These are phyloP conservation scores for Drosophila sordidula DNA, from an alignment of 2,888 invertebrate genomes.

Conservation along the genomic window DNA sequence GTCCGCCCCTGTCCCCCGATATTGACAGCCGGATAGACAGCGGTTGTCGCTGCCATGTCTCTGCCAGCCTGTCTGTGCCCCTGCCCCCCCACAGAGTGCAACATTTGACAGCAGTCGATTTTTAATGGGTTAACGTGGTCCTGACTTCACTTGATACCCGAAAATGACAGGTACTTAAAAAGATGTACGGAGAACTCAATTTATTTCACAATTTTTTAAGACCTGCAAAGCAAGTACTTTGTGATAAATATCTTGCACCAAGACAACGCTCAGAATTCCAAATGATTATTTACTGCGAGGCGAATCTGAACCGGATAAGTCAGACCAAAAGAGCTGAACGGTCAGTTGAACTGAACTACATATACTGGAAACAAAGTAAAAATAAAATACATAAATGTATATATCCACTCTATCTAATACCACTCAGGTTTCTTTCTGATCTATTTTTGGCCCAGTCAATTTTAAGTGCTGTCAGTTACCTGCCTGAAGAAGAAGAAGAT, in stretches of 20 bases:
- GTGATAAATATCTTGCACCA: no score
- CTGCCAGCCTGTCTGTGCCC: slow-evolving; percentile 1
- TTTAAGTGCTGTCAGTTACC: slow-evolving; percentile 23
- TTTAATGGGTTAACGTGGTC: slow-evolving; percentile 25
- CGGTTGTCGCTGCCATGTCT: slow-evolving; percentile 39
- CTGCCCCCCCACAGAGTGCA: slow-evolving; percentile 37
- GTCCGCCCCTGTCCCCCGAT: slow-evolving; percentile 39
- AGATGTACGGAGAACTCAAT: background rate
- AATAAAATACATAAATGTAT: no score
- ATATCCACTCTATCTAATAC: no score
- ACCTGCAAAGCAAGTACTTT: no score
- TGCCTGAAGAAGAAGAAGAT: slow-evolving; percentile 25
- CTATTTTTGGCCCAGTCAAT: slow-evolving; percentile 10
- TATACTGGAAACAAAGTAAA: no score
- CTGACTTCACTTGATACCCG: background rate
- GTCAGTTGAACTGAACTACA: no score
- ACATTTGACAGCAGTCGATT: slow-evolving; percentile 39
- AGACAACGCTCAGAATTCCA: no score
- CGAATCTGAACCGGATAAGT: no score
- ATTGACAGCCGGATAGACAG: slow-evolving; percentile 76
- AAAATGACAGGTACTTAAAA: slow-evolving; percentile 11
- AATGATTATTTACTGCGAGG: no score
- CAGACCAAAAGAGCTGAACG: no score
- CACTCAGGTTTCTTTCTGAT: background rate
- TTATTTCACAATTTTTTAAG: background rate